These are phyloP conservation scores for Hydriomena furcata DNA, from an alignment of 2,888 invertebrate species.

Conservation along the genomic window DNA sequence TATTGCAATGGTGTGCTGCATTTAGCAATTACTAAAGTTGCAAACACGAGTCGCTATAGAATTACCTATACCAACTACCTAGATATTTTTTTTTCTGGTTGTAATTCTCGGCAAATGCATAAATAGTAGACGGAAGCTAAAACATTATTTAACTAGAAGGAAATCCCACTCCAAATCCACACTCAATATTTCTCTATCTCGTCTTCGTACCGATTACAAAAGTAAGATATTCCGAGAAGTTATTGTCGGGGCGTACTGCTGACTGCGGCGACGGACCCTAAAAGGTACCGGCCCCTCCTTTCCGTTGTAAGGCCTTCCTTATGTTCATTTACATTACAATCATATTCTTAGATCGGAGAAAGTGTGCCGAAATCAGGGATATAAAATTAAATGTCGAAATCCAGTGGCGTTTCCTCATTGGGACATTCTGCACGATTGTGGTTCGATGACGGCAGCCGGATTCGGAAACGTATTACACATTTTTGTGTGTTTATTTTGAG, in stretches of 20 bases:
- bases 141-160: too few species aligned
- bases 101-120: too few species aligned
- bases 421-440: too few species aligned
- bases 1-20: too few species aligned
- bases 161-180: not conserved
- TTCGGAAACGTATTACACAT: too few species aligned
- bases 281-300: constrained; percentile 24
- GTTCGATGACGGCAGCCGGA: too few species aligned
- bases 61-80: too few species aligned
- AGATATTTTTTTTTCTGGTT: too few species aligned
- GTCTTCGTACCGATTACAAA: constrained; percentile 4
- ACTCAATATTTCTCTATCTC: not conserved
- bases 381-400: not conserved
- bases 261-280: constrained; percentile 9
- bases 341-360: constrained; percentile 6
- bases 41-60: too few species aligned
- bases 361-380: not conserved
- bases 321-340: constrained; percentile 17
- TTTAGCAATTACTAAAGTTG: too few species aligned
- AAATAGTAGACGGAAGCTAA: too few species aligned
- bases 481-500: too few species aligned
- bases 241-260: constrained; percentile 18
- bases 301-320: constrained; percentile 15
- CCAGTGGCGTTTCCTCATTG: not conserved
- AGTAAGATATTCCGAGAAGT: constrained; percentile 7